Conservation (phyloP, 2,888 invertebrate species). For the Epinotia ramella region DNA sequence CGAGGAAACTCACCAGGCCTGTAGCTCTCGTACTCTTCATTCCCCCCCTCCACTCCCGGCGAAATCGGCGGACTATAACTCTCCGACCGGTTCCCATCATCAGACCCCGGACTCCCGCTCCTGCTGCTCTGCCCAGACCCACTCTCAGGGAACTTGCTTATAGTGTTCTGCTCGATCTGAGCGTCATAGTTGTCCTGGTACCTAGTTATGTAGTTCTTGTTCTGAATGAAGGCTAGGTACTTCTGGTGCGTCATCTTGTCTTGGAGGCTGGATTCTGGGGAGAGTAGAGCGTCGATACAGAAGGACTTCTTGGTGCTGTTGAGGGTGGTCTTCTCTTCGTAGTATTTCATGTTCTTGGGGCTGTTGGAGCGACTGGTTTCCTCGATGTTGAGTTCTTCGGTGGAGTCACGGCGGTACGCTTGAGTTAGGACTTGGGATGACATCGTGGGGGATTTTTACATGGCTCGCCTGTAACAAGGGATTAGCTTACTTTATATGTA, state of each 20-base stretch:
- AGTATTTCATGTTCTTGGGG: constrained; percentile 76
- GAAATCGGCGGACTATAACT: constrained; percentile 94
- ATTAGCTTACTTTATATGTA: too few species aligned
- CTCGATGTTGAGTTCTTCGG: constrained; percentile 70
- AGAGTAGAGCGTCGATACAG: constrained; percentile 95
- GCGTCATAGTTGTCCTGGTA: constrained; percentile 78
- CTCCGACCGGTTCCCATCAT: constrained; percentile 86
- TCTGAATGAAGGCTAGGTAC: constrained; percentile 71
- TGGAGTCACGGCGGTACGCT: constrained; percentile 66
- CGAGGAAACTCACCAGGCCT: constrained; percentile 72
- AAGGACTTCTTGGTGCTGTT: constrained; percentile 89
- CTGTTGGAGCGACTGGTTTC: constrained; percentile 74
- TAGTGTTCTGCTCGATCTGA: constrained; percentile 78
- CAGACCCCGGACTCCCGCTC: constrained; percentile 79
- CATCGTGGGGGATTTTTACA: constrained; percentile 52
- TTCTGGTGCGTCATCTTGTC: constrained; percentile 75
- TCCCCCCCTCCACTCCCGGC: constrained; percentile 92
- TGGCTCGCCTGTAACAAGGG: constrained; percentile 48
- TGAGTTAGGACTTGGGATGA: constrained; percentile 62
- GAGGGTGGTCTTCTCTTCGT: constrained; percentile 75
- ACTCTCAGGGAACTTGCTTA: constrained; percentile 65
- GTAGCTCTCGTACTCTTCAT: constrained; percentile 76
- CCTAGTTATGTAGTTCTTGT: constrained; percentile 74
- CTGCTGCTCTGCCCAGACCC: constrained; percentile 70
- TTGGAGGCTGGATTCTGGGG: constrained; percentile 73